Conservation (phyloP, 2,797 vertebrate genomes). For the Pteropus rufus region DNA sequence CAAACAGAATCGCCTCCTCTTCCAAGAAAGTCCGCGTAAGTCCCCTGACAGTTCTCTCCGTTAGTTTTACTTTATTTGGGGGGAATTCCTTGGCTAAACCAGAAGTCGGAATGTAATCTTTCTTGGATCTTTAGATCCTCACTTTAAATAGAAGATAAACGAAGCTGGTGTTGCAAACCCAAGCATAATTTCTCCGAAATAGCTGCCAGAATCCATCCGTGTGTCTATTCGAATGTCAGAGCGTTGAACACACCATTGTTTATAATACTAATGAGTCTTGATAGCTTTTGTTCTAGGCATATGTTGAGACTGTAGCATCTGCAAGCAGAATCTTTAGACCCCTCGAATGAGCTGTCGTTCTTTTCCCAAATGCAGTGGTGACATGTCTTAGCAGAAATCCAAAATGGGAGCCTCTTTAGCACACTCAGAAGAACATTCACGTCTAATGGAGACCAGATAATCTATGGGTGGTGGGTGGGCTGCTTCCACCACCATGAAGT, state of each 20-base stretch:
- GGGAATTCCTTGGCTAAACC: neutral
- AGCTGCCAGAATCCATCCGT: slow-evolving; percentile 6
- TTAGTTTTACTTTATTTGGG: neutral
- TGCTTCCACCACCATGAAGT: neutral
- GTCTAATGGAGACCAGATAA: neutral
- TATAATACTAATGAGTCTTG: slow-evolving; percentile 52
- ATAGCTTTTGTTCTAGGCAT: slow-evolving; percentile 60
- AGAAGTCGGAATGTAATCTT: neutral
- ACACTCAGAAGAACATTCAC: neutral
- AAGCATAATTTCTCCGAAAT: slow-evolving; percentile 1
- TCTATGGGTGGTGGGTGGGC: rapidly evolving
- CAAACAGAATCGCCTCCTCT: slow-evolving; percentile 78
- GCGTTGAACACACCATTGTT: slow-evolving; percentile 17
- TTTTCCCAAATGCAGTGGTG: slow-evolving; percentile 18
- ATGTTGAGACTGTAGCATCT: slow-evolving; percentile 49
- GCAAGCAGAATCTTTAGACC: slow-evolving; percentile 25
- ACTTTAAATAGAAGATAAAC: slow-evolving; percentile 33
- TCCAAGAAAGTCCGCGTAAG: slow-evolving; percentile 84
- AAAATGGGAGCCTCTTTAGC: neutral
- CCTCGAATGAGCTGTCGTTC: neutral
- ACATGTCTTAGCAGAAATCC: neutral
- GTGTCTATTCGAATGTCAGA: slow-evolving; percentile 11
- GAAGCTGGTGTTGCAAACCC: neutral
- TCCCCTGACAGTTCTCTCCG: neutral
- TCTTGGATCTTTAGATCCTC: neutral